phyloP scores from a whole-genome alignment of 2,113 vertebrate genomes.

The Etheostoma spectabile region DNA sequence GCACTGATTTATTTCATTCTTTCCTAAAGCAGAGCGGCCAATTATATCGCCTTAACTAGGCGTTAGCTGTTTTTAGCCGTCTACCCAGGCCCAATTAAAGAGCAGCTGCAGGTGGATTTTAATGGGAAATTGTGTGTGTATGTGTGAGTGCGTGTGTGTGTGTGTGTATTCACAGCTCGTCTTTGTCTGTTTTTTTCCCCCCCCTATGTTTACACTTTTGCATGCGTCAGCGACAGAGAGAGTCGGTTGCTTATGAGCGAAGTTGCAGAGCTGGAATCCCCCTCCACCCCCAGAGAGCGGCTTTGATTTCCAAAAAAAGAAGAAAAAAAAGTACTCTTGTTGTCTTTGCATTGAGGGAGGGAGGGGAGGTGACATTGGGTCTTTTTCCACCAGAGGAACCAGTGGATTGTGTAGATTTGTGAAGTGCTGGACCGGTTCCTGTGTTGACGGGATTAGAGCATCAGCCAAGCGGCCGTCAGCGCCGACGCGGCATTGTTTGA shows the following conservation, averaged over 20 bases:
- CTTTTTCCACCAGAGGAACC: slow-evolving; percentile 64
- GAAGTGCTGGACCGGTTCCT: slow-evolving; percentile 59
- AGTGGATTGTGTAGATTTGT: slow-evolving; percentile 62
- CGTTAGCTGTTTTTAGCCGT: slow-evolving; percentile 66
- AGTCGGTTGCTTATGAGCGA: slow-evolving; percentile 58
- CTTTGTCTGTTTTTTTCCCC: slow-evolving; percentile 5
- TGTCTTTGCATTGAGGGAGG: slow-evolving; percentile 31
- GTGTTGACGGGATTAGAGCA: slow-evolving; percentile 72
- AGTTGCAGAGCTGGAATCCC: slow-evolving; percentile 38
- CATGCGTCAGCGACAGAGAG: slow-evolving; percentile 60
- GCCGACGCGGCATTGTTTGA: slow-evolving; percentile 50
- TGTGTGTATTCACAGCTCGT: slow-evolving; percentile 36
- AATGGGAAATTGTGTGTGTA: slow-evolving; percentile 56
- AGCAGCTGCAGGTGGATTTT: slow-evolving; percentile 78
- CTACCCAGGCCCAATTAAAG: slow-evolving; percentile 77
- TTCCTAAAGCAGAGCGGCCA: slow-evolving; percentile 75
- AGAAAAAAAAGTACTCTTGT: slow-evolving; percentile 39
- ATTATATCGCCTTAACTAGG: slow-evolving; percentile 79
- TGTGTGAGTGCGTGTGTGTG: slow-evolving; percentile 15
- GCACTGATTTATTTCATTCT: slow-evolving; percentile 77
- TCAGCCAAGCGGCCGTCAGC: slow-evolving; percentile 62
- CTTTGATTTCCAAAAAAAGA: slow-evolving; percentile 69
- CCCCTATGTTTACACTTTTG: slow-evolving; percentile 49
- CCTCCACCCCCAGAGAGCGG: slow-evolving; percentile 33
- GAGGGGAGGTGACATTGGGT: slow-evolving; percentile 46